A percentile compares a stretch with the other conserved stretches of the same genome.
Conservation (phyloP, 1,140 invertebrate species). For the Drosophila biarmipes region DNA sequence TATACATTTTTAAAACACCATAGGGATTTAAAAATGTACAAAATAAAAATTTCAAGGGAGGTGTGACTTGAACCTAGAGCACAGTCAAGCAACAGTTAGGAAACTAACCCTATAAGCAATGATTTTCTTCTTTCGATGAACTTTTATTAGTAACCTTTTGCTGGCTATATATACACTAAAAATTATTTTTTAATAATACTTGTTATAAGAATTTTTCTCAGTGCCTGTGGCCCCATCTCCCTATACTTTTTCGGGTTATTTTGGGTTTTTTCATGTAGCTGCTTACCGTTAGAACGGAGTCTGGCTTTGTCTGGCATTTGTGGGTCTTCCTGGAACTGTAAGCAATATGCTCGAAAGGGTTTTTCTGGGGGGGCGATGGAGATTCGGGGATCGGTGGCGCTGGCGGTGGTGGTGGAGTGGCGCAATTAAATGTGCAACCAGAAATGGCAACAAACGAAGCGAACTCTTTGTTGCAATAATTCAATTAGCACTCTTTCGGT, state of each 20-base stretch:
- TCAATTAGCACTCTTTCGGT: slow-evolving; percentile 77
- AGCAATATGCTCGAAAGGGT: slow-evolving; percentile 59
- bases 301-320: slow-evolving; percentile 69
- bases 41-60: too few species aligned
- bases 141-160: too few species aligned
- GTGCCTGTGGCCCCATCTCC: slow-evolving; percentile 5
- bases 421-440: slow-evolving; percentile 69
- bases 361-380: neutral
- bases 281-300: slow-evolving; percentile 75
- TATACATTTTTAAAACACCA: too few species aligned
- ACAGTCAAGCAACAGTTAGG: too few species aligned
- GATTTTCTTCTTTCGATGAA: too few species aligned
- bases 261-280: slow-evolving; percentile 54
- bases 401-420: neutral
- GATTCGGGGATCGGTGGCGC: neutral
- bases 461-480: slow-evolving; percentile 71
- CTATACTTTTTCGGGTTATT: slow-evolving; percentile 47
- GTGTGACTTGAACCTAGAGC: too few species aligned
- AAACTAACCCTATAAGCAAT: too few species aligned
- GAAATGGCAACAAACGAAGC: slow-evolving; percentile 57
- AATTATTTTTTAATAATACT: too few species aligned
- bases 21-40: too few species aligned
- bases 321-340: slow-evolving; percentile 77
- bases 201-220: neutral
- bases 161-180: too few species aligned